phyloP scores from a whole-genome alignment of 2,888 invertebrate genomes.

The Drosophila paranaensis region DNA sequence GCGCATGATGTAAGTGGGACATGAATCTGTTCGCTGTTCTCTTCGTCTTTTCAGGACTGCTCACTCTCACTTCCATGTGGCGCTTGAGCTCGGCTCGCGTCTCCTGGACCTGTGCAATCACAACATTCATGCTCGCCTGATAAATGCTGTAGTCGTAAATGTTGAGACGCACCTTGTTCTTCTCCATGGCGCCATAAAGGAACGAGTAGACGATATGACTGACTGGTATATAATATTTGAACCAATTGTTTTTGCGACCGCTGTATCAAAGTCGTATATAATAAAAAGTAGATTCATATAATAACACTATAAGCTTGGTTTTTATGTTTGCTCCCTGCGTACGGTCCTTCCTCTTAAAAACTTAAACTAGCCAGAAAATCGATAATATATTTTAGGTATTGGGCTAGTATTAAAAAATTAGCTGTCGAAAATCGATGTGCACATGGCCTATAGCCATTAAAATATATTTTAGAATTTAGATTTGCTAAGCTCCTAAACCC shows the following conservation, averaged over 20 bases:
- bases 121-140: slow-evolving; percentile 91
- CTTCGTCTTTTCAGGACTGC: background rate
- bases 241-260: slow-evolving; percentile 88
- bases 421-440: too few species aligned
- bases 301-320: background rate
- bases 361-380: too few species aligned
- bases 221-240: slow-evolving; percentile 88
- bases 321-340: too few species aligned
- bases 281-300: background rate
- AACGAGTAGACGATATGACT: slow-evolving; percentile 87
- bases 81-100: slow-evolving; percentile 58
- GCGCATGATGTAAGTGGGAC: background rate
- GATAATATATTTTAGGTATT: too few species aligned
- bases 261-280: slow-evolving; percentile 78
- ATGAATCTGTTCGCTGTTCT: background rate
- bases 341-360: too few species aligned
- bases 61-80: background rate
- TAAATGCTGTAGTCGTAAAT: slow-evolving; percentile 91
- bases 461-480: too few species aligned
- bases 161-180: slow-evolving; percentile 86
- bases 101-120: slow-evolving; percentile 79
- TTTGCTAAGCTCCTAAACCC: too few species aligned
- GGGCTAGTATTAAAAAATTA: too few species aligned
- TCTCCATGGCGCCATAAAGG: slow-evolving; percentile 89
- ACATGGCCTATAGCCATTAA: too few species aligned